Base-by-base conservation (phyloP, 2,797 vertebrate genomes). In the Lophotriccus pileatus region DNA sequence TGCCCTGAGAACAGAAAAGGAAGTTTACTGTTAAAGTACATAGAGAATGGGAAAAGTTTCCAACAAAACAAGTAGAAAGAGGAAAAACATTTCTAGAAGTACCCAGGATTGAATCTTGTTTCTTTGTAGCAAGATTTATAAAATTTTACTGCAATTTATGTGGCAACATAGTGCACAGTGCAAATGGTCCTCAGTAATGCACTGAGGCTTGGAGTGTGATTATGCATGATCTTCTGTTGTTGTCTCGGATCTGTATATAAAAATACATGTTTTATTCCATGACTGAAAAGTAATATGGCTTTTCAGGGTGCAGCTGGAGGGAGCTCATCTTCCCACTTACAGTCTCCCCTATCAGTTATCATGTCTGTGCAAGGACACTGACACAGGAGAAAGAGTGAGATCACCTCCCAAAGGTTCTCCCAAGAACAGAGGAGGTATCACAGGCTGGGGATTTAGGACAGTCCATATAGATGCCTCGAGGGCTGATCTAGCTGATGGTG, bases 161-260 rank as follows among this genome's bases (percentile, higher is more conserved):
- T 9, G 0, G 3, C 44, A 62, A 37, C 2, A 4, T 7, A 7
- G 18, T 34, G 25, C n/a, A 59, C 6, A 55, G 37, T 32, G 3
- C 30, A 37, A 14, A 3, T 7, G 47, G 19, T 8, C 24, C 12
- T 62, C 62, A 39, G 6, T 12, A 27, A 43, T 18, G 34, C 74
- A 47, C n/a, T n/a, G 41, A 27, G 41, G 5, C 62, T 44, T 87
- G 16, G 11, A 13, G 24, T 36, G 6, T 27, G n/a, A 47, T 76
- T 72, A 43, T 19, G 6, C 34, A 37, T 10, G 12, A 39, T 47
- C 12, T 46, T 66, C 23, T 75, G 9, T 85, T 86, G 9, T 22
- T 75, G 2, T 63, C 14, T 21, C 15, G 3, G 2, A 15, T 14
- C 22, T 25, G 8, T 62, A 18, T 41, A 20, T 20, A 60, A 52